Evolutionary conservation across 2,113 vertebrate genomes (phyloP).

Genomic region (Bubalus kerabau): DNA sequence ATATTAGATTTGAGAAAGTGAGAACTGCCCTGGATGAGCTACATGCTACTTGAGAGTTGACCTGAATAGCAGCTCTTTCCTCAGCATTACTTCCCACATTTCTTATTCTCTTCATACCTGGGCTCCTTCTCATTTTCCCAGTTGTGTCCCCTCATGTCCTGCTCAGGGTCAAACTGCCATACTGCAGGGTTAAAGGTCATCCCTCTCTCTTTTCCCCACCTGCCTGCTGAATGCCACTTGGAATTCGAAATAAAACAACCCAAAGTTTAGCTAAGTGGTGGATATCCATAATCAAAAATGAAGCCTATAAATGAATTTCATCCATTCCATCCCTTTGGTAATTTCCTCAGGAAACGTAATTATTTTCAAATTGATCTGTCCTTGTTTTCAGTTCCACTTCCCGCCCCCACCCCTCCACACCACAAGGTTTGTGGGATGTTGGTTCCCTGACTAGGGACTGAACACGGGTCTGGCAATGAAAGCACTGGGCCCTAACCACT

Average conservation of each 20-base stretch:
- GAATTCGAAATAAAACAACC: neutral
- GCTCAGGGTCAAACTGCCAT: too few species aligned
- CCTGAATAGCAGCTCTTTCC: neutral
- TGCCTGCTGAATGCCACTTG: neutral
- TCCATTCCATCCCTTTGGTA: neutral
- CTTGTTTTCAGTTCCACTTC: neutral
- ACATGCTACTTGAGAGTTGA: neutral
- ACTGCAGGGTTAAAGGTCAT: neutral
- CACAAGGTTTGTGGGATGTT: neutral
- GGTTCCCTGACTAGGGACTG: neutral
- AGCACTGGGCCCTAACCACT: neutral
- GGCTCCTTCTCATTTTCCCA: neutral
- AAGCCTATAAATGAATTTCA: neutral
- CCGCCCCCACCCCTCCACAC: fast-evolving
- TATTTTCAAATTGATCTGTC: neutral
- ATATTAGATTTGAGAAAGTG: neutral
- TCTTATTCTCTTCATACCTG: neutral
- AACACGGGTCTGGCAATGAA: neutral
- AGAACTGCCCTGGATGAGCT: neutral
- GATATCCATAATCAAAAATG: neutral
- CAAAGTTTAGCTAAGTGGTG: neutral
- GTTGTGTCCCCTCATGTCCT: neutral
- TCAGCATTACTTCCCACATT: neutral
- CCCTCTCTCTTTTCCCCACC: neutral
- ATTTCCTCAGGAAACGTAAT: neutral